These are phyloP conservation scores for Malaclemys terrapin DNA, from an alignment of 2,113 vertebrate species.

Conservation along the genomic window DNA sequence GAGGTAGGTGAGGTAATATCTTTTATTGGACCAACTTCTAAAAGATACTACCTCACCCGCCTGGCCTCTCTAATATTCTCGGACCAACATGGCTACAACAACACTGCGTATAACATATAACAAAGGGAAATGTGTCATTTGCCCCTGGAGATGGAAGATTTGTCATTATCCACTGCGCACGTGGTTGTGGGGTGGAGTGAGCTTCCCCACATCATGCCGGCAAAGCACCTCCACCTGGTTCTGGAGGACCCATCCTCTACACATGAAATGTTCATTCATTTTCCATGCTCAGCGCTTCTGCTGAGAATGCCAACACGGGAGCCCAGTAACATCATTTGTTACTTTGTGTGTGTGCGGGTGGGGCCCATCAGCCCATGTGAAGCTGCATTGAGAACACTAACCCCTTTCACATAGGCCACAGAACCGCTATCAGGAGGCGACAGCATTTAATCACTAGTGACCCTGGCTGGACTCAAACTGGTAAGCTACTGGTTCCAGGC, in stretches of 20 bases:
- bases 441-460: not conserved
- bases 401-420: not conserved
- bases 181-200: not conserved
- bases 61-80: too few species aligned
- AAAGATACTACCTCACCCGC: too few species aligned
- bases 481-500: rapidly evolving
- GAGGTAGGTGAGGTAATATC: too few species aligned
- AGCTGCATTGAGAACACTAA: not conserved
- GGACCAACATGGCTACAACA: too few species aligned
- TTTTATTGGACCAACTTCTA: too few species aligned
- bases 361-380: too few species aligned
- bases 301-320: not conserved
- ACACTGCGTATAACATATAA: too few species aligned
- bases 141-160: too few species aligned
- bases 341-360: not conserved
- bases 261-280: not conserved
- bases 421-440: not conserved
- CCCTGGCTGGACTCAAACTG: rapidly evolving
- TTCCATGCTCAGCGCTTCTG: not conserved
- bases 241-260: not conserved
- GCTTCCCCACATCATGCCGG: not conserved
- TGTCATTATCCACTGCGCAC: not conserved
- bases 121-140: too few species aligned
- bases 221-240: too few species aligned
- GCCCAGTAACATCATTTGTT: not conserved